These are phyloP conservation scores for Euzophera pinguis DNA, from an alignment of 2,888 invertebrate species.

Conservation along the genomic window DNA sequence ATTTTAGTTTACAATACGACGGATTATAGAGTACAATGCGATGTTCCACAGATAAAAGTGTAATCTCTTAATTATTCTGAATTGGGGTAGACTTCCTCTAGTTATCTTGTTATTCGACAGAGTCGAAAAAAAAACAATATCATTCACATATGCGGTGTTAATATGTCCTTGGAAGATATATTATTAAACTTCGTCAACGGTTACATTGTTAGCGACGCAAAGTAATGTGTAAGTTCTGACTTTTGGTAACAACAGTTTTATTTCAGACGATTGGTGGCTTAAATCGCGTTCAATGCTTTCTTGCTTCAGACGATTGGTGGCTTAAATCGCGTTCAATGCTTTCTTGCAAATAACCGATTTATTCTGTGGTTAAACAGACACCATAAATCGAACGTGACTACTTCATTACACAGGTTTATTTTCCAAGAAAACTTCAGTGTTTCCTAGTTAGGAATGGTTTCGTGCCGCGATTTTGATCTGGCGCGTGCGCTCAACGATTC, in stretches of 20 bases:
- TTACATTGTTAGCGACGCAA: not conserved
- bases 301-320: too few relatives aligned
- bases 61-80: slow-evolving; percentile 12
- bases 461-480: slow-evolving; percentile 60
- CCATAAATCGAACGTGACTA: slow-evolving; percentile 36
- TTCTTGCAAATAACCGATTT: too few relatives aligned
- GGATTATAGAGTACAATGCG: not conserved
- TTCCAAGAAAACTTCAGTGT: slow-evolving; percentile 42
- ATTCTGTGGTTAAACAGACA: slow-evolving; percentile 12
- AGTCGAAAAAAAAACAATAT: slow-evolving; percentile 3
- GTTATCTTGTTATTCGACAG: slow-evolving; percentile 15
- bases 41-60: slow-evolving; percentile 14
- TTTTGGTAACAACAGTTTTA: too few relatives aligned
- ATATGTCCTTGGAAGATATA: not conserved
- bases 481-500: slow-evolving; percentile 47
- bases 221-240: too few relatives aligned
- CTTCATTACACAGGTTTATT: slow-evolving; percentile 52
- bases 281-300: too few relatives aligned
- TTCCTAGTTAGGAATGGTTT: slow-evolving; percentile 47
- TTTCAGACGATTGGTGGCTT: too few relatives aligned
- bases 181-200: not conserved
- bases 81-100: slow-evolving; percentile 19
- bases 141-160: slow-evolving; percentile 3
- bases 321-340: too few relatives aligned
- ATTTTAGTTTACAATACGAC: not conserved